A percentile compares a stretch with the other conserved stretches of the same genome.
Evolutionary conservation across 2,797 vertebrate genomes (phyloP).

Genomic region (Smutsia temminckii): DNA sequence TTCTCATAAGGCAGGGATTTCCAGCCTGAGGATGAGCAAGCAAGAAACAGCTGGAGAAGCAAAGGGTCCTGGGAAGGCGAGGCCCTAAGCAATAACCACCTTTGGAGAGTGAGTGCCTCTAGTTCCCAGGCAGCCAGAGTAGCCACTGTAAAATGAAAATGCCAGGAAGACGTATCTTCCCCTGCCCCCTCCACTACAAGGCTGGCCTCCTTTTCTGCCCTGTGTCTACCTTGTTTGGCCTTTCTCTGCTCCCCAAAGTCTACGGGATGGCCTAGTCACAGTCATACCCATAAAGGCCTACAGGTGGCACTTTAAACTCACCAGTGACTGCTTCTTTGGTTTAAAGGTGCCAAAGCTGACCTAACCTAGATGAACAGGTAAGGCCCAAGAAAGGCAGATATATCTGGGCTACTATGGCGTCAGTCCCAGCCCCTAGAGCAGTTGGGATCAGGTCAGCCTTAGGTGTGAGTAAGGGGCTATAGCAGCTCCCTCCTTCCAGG

Average conservation of each 20-base stretch:
- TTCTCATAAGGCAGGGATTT: background rate
- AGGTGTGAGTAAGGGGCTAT: background rate
- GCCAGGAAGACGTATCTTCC: background rate
- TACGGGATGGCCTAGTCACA: background rate
- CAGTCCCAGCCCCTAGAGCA: background rate
- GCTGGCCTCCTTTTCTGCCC: background rate
- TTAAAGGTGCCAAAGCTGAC: too few relatives aligned
- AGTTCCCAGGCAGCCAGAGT: background rate
- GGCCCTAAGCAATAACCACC: background rate
- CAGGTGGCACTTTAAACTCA: constrained; percentile 62
- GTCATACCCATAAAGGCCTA: background rate
- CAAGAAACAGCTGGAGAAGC: background rate
- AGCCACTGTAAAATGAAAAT: background rate
- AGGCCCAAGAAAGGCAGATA: background rate
- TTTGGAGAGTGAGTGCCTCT: background rate
- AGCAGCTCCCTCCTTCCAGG: background rate
- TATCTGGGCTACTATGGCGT: background rate
- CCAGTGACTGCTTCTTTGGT: background rate
- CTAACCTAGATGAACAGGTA: background rate
- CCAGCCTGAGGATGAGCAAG: background rate
- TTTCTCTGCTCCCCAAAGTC: background rate
- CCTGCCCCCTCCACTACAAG: too few relatives aligned
- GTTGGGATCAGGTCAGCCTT: background rate
- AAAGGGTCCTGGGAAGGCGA: background rate
- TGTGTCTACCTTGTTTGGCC: background rate